Base-by-base conservation (phyloP, 2,888 invertebrate species). In the Drosophila borborema region DNA sequence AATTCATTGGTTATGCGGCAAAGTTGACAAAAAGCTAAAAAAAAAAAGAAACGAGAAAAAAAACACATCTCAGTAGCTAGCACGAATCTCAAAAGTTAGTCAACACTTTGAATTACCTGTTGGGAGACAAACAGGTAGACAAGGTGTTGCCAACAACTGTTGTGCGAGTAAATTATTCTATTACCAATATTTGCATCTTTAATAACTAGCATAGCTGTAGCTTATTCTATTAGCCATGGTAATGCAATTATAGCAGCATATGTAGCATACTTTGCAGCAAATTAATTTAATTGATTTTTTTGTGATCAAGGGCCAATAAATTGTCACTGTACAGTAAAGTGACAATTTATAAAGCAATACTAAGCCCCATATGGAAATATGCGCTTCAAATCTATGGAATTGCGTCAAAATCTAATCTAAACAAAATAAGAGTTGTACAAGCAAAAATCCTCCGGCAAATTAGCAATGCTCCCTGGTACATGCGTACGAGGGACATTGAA, bases 1-100 rank as follows among this genome's bases (percentile, higher is more conserved):
- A 91, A 91, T 91, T 90, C 90, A 91, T 91, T 90, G 90, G 86
- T 78, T 81, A 80, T 76, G 76, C 82, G 80, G 76, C 73, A 85
- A 85, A 87, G 75, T 79, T 82, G 81, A 73, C 81, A 72, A 86
- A 74, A 86, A 51, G 12, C 31, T 14, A 34, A 12, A n/a, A 12
- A 49, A 10, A 31, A 18, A 1, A 18, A 8, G 4, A 10, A 18
- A 6, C 28, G 6, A 18, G 5, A 18, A 12, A 12, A 49, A 49
- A 10, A 31, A 49, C 18, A 10, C 28, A 48, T 84, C 65, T 69
- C 68, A 66, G 65, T 45, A 46, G 46, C 46, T 46, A 46, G 46
- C 46, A 36, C 41, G 36, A 56, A 64, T 36, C 36, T 64, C 31
- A 40, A 23, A 54, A 45, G 45, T 60, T 65, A 73, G 64, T 68